Evolutionary conservation across 64 coral and sea anemone species (phyloP).

Genomic region (Platygyra sinensis): DNA sequence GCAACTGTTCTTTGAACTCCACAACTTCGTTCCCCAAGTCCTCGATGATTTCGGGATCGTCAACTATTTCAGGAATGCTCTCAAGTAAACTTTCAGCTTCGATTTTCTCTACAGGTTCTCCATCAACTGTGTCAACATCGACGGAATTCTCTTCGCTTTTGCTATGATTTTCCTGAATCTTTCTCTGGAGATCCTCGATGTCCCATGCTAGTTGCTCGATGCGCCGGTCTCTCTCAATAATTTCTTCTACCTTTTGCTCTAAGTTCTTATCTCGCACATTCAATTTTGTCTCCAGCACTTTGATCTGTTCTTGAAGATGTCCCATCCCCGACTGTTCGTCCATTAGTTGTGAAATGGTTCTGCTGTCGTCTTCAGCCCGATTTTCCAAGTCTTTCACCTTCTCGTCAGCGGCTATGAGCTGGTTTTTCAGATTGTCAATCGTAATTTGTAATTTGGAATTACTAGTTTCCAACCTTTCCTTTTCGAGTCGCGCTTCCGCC

Average conservation of each 20-base stretch:
- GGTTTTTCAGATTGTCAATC: slow-evolving; percentile 2
- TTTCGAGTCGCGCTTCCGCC: slow-evolving; percentile 18
- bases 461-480: neutral
- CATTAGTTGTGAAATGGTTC: slow-evolving; percentile 11
- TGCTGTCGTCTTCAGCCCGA: slow-evolving; percentile 7
- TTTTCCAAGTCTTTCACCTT: slow-evolving; percentile 35
- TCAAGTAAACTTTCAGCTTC: neutral
- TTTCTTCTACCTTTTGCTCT: slow-evolving; percentile 18
- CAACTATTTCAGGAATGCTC: neutral
- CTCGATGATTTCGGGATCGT: slow-evolving; percentile 16
- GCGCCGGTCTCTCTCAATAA: slow-evolving; percentile 1
- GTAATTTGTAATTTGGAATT: slow-evolving; percentile 36
- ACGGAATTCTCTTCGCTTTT: neutral
- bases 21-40: slow-evolving; percentile 40
- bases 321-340: neutral
- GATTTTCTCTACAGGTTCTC: neutral
- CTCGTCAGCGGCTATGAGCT: neutral
- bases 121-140: neutral
- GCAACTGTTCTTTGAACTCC: slow-evolving; percentile 40
- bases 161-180: neutral
- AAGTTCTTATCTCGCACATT: neutral
- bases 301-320: slow-evolving; percentile 21
- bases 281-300: slow-evolving; percentile 11
- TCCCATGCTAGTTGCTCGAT: slow-evolving; percentile 31
- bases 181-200: slow-evolving; percentile 23